Base-by-base conservation (phyloP, 2,888 invertebrate genomes). In the Dynastes hyllus region DNA sequence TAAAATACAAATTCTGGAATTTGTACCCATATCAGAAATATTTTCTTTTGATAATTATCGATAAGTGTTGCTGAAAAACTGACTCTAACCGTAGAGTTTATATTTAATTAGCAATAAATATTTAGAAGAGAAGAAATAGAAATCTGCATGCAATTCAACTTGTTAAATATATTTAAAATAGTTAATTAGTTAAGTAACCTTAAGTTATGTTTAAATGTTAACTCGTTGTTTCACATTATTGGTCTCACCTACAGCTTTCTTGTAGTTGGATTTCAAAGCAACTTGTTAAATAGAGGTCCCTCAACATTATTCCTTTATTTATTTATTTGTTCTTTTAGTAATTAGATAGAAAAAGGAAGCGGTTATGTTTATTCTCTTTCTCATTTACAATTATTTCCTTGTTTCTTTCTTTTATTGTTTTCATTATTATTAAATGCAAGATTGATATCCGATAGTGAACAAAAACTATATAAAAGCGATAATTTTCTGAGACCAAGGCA, bases 11-110 rank as follows among this genome's bases (percentile, higher is more conserved):
- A 58, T 51, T 77, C 65, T 27, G 77, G 65, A 80, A 81, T 84
- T 83, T 84, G 83, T 83, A 84, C 82, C 82, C 81, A 79, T 81
- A 82, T 81, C 82, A 83, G 82, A 82, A 83, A 82, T 80, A 76
- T 77, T 66, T 80, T 76, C 58, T 77, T 58, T 81, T 67, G 32
- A 76, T 71, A 70, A 37, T 77, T 77, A 55, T 16, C 55, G n/a
- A 16, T 29, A 29, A 27, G 29, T 29, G 37, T 79, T 79, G 76
- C 53, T 77, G 51, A 55, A 77, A 53, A 77, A 77, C 67, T 66
- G 37, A 75, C 76, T 79, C 77, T 79, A 61, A 11, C 22, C 61
- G 61, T 29, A 61, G 22, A 22, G 22, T 9, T n/a, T 58, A 58
- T n/a, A n/a, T 51, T 32, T 77, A 37, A 37, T 37, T 37, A 37